Evolutionary conservation across 2,113 vertebrate genomes (phyloP).

Genomic region (Mirounga angustirostris): DNA sequence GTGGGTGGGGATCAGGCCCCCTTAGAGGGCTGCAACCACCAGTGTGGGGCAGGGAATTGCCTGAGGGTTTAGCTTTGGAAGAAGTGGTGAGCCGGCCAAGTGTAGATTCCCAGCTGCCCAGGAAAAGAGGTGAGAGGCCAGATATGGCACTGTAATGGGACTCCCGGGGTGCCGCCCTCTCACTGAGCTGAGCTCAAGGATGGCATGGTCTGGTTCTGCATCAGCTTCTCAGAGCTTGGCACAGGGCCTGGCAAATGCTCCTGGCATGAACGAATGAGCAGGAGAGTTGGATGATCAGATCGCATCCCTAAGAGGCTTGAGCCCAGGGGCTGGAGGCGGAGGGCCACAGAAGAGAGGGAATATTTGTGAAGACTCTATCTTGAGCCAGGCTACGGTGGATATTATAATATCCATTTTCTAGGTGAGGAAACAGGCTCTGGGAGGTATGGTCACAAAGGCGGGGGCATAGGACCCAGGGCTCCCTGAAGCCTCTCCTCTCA

Average conservation of each 20-base stretch:
- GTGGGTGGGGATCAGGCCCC: neutral
- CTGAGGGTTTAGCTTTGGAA: neutral
- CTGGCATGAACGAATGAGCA: neutral
- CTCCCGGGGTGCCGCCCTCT: neutral
- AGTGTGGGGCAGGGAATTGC: neutral
- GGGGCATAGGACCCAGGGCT: neutral
- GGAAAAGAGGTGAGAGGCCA: slow-evolving; percentile 36
- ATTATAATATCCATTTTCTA: neutral
- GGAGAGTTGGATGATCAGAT: neutral
- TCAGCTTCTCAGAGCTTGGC: neutral
- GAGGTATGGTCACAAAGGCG: neutral
- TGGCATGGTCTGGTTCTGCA: neutral
- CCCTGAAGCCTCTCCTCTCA: neutral
- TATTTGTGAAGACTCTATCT: neutral
- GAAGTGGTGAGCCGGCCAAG: neutral
- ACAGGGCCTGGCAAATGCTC: neutral
- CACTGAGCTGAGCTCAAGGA: neutral
- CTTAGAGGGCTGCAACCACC: neutral
- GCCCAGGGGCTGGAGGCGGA: neutral
- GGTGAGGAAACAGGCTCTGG: neutral
- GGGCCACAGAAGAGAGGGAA: neutral
- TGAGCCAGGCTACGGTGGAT: neutral
- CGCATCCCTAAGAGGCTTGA: neutral
- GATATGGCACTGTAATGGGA: neutral
- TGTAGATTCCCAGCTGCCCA: neutral